These are phyloP conservation scores for Sander lucioperca DNA, from an alignment of 2,113 vertebrate species.

Conservation along the genomic window DNA sequence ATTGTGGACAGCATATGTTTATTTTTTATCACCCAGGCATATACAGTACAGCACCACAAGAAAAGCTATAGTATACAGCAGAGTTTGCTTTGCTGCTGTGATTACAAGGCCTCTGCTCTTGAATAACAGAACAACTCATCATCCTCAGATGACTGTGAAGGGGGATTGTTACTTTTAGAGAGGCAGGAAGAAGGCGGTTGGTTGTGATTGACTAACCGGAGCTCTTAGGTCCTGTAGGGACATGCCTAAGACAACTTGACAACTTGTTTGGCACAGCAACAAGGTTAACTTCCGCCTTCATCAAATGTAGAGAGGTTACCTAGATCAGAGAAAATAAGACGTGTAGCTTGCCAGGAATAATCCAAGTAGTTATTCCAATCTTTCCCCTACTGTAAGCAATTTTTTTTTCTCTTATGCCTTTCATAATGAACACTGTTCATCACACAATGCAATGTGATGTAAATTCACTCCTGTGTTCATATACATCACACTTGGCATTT, in stretches of 20 bases:
- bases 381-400: conserved; percentile 1
- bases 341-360: conserved; percentile 51
- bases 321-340: conserved; percentile 59
- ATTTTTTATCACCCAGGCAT: background rate
- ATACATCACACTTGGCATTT: background rate
- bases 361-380: conserved; percentile 49
- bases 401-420: conserved; percentile 1
- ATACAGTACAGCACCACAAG: background rate
- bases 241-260: conserved; percentile 59
- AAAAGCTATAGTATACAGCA: background rate
- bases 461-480: background rate
- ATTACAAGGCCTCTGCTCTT: background rate
- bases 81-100: background rate
- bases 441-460: background rate
- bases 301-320: conserved; percentile 51
- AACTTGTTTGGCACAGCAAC: conserved; percentile 68
- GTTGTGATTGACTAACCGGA: conserved; percentile 51
- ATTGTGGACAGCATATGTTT: conserved; percentile 9
- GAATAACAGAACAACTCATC: background rate
- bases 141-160: conserved; percentile 32
- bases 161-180: conserved; percentile 52
- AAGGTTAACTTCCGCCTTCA: conserved; percentile 54
- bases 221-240: conserved; percentile 65
- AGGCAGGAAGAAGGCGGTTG: conserved; percentile 52
- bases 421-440: conserved; percentile 1